phyloP scores from a whole-genome alignment of 2,113 vertebrate genomes.

The Semicossyphus pulcher region DNA sequence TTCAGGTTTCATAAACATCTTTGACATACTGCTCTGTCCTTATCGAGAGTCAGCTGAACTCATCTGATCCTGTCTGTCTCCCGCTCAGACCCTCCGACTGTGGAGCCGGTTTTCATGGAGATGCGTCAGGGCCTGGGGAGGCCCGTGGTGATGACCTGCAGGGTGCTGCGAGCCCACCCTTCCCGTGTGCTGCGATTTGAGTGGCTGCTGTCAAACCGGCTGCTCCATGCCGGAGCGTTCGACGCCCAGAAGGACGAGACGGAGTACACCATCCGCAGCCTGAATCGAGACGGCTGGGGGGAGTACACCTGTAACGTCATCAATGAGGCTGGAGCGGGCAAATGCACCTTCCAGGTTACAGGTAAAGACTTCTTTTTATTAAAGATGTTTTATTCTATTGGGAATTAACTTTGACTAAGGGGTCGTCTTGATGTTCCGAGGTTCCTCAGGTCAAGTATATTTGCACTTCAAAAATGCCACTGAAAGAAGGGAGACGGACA shows the following conservation, averaged over 20 bases:
- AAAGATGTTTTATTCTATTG: too few species aligned
- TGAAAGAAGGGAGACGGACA: too few species aligned
- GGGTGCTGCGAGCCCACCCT: constrained; percentile 92
- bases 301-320: constrained; percentile 96
- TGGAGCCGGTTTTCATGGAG: constrained; percentile 92
- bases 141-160: constrained; percentile 91
- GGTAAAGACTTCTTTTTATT: constrained; percentile 86
- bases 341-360: constrained; percentile 96
- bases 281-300: constrained; percentile 92
- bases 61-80: constrained; percentile 20
- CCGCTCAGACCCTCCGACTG: constrained; percentile 90
- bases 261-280: constrained; percentile 88
- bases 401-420: too few species aligned
- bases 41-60: constrained; percentile 22
- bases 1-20: constrained; percentile 73
- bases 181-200: constrained; percentile 94
- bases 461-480: too few species aligned
- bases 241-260: constrained; percentile 91
- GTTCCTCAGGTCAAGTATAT: too few species aligned
- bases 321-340: constrained; percentile 94
- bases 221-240: constrained; percentile 90
- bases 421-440: too few species aligned
- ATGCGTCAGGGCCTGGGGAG: constrained; percentile 93
- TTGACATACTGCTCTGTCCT: constrained; percentile 51
- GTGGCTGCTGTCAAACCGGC: constrained; percentile 91